Base-by-base conservation (phyloP, 1,140 invertebrate genomes). In the Dreissena rostriformis region DNA sequence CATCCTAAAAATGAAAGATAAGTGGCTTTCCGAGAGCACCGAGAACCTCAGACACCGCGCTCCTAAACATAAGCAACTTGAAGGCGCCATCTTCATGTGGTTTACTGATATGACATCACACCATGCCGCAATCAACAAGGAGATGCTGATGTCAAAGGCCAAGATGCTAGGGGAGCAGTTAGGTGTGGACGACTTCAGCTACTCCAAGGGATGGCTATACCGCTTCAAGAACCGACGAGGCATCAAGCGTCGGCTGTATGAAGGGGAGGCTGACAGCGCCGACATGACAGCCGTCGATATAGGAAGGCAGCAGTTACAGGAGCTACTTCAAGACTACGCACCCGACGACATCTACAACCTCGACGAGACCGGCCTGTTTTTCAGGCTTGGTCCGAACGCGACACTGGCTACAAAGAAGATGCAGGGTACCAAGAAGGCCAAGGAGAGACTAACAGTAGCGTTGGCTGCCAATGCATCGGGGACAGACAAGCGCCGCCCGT, bases 271-370 rank as follows among this genome's bases (percentile, higher is more conserved):
- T 2, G 72, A 80, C 67, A 84, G 82, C 51, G 82, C 82, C 63
- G 73, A 84, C 55, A 68, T 70, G 65, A 77, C 73, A 49, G 51
- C 51, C 12, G 82, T 76, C 17, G 11, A 66, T 4, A 28, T 26
- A 22, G 82, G 74, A 7, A 19, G 63, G 22, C 22, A 53, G 19
- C 53, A 84, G 53, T 65, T 84, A 19, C 82, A 57, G 49, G 55
- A 77, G n/a, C 17, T 76, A 0, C 51, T 76, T 49, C 12, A 29
- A 8, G 61, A 75, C 28, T 83, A 83, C 65, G 26, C 55, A n/a
- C n/a, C 70, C 19, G 78, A 88, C 49, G 73, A 86, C 17, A 74
- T 84, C 4, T 92, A 90, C 75, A 92, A 90, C 86, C 86, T 73
- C n/a, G 71, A 73, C 49, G 71, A 73, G 49, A 49, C 71, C 52